Percentiles rank a stretch among this genome's conserved stretches.
These are phyloP conservation scores for Halocaridina rubra DNA, from an alignment of 2,888 invertebrate species.

Conservation along the genomic window DNA sequence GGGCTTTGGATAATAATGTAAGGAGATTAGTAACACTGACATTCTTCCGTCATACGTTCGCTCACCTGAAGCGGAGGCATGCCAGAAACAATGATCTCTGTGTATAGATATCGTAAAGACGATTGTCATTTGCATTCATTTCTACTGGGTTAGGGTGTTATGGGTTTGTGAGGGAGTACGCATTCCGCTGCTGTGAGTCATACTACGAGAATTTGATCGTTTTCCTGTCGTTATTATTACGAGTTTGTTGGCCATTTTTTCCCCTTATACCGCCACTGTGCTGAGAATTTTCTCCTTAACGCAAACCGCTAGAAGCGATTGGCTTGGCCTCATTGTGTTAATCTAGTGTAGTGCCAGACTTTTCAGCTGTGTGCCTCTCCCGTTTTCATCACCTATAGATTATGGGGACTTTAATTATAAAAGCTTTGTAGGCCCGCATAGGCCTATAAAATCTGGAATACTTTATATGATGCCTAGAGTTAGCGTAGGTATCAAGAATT, in stretches of 20 bases:
- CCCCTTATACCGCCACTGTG: too few relatives aligned
- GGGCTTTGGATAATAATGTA: background rate
- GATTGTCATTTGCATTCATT: conserved; percentile 5
- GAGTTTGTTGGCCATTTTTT: background rate
- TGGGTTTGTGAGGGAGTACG: conserved; percentile 2
- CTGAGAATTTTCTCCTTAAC: too few relatives aligned
- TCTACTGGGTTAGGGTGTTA: conserved; percentile 47
- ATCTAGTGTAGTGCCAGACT: too few relatives aligned
- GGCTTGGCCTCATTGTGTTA: too few relatives aligned
- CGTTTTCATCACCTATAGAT: too few relatives aligned
- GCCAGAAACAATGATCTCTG: background rate
- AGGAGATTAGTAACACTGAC: background rate
- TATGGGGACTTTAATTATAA: too few relatives aligned
- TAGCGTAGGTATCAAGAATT: too few relatives aligned
- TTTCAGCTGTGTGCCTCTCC: too few relatives aligned
- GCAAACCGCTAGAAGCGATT: too few relatives aligned
- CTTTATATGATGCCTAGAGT: too few relatives aligned
- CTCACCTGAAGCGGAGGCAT: background rate
- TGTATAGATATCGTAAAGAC: background rate
- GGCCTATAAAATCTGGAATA: too few relatives aligned
- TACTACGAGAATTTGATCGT: conserved; percentile 27
- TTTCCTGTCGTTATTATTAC: conserved; percentile 39
- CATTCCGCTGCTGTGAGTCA: conserved; percentile 39
- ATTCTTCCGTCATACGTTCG: background rate
- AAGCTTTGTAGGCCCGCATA: too few relatives aligned